Evolutionary conservation across 2,113 vertebrate genomes (phyloP), one percentile per base, ranked within the genome.

Genomic region (Eretmochelys imbricata): DNA sequence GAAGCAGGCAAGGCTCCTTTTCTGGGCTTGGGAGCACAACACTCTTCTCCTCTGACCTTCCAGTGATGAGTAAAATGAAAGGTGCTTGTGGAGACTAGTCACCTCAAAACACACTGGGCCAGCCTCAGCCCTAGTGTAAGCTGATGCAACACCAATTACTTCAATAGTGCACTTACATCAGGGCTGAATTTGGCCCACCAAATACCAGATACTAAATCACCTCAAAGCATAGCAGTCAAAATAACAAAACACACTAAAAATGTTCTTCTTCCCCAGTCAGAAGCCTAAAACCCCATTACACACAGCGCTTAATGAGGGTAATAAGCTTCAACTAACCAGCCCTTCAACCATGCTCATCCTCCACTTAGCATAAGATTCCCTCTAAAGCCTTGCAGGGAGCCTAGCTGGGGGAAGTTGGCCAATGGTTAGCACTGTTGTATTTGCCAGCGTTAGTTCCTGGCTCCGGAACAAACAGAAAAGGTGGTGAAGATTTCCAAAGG

Each of bases 391-490:
- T 46, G 59, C 72, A 93, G 10, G 49, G 82, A 84, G 84, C 92
- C 89, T n/a, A 49, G 4, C 84, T 91, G 84, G 91, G 95, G 93
- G 93, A 13, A 11, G 50, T 16, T 90, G 86, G 87, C 93, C 94
- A 95, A 93, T 93, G 85, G 76, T 96, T 97, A 94, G 95, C 94
- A 93, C 96, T 88, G 89, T 79, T 87, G 72, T 80, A n/a, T 54
- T 89, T 96, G 95, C 93, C 93, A 97, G 87, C 80, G 42, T 90
- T 95, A 91, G 93, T 96, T 93, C 78, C 93, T 95, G 96, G 95
- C 96, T 88, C 93, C 0, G 3, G 90, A 97, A 96, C 91, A 94
- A 93, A 90, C 55, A 82, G n/a, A 95, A 88, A 95, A 75, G 85
- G 85, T 0, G 3, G 48, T 57, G 48, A 54, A 91, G 84, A 93